These are phyloP conservation scores for Xiphophorus hellerii DNA, from an alignment of 2,113 vertebrate genomes.

Conservation along the genomic window DNA sequence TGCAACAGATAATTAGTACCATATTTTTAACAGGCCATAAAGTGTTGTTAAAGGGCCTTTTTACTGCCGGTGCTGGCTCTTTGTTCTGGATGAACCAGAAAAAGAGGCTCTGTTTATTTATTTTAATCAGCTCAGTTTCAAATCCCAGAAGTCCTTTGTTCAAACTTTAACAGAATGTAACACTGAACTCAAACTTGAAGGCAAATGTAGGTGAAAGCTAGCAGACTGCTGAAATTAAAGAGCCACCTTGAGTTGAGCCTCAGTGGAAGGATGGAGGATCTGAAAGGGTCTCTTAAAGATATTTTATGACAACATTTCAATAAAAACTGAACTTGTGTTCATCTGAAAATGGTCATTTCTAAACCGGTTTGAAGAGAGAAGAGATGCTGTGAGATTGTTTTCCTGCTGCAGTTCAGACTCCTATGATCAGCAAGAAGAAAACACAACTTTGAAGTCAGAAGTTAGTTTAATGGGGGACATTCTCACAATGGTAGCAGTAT, in stretches of 20 bases:
- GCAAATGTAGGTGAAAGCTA: background rate
- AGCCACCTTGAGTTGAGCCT: background rate
- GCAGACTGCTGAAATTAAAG: background rate
- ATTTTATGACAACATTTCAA: background rate
- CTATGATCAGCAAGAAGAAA: too few species aligned
- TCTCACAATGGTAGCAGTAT: background rate
- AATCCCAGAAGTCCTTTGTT: background rate
- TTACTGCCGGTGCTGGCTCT: slow-evolving; percentile 46
- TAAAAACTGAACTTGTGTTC: background rate
- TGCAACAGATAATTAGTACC: slow-evolving; percentile 55
- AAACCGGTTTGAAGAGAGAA: background rate
- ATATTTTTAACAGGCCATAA: slow-evolving; percentile 66
- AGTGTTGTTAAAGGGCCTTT: slow-evolving; percentile 54
- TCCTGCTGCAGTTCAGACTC: too few species aligned
- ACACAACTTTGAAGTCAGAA: background rate
- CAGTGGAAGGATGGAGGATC: too few species aligned
- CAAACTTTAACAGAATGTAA: background rate
- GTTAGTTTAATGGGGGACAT: background rate
- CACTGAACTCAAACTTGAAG: background rate
- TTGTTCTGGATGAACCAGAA: slow-evolving; percentile 35
- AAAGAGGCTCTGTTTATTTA: slow-evolving; percentile 26
- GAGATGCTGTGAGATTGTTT: too few species aligned
- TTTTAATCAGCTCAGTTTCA: slow-evolving; percentile 31
- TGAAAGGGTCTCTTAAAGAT: too few species aligned
- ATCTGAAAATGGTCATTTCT: background rate